Evolutionary conservation across 2,888 invertebrate genomes (phyloP), one percentile per base, ranked within the genome.

Genomic region (Stenurella melanura): DNA sequence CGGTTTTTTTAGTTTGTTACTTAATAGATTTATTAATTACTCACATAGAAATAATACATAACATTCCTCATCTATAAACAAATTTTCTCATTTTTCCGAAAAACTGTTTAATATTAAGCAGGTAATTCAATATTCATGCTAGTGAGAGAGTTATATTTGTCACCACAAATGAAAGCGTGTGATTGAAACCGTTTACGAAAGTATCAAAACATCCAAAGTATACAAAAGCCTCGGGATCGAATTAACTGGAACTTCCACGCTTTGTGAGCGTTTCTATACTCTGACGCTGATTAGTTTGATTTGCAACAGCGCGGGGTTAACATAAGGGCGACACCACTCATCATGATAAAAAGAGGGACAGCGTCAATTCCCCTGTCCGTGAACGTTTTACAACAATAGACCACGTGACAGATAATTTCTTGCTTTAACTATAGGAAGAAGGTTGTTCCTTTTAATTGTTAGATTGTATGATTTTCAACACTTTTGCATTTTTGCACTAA

Each of bases 271-370:
- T 60, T 58, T 68, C 74, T 68, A 60, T 60, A 58, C 64, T 72
- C 73, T 42, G 66, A 79, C 79, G 82, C 82, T 85, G 86, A 87
- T 87, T 86, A 84, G 85, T 85, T 85, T 86, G 85, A 86, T 86
- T 86, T 83, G 84, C 83, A 83, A 84, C 83, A 83, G 84, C 81
- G 84, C 81, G 82, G 85, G 84, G 86, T 84, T 85, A 85, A 85
- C 85, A 83, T 83, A 86, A 87, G 87, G 86, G 86, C 85, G 87
- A 86, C 87, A 74, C 74, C 68, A 74, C 77, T 77, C 77, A 67
- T 77, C 74, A 69, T 58, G 68, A 74, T 68, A 69, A 68, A 68
- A 68, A 30, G 50, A 60, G 42, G 78, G 78, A 73, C 18, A 61
- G 3, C 12, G 70, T 73, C 67, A 71, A 78, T 73, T 78, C 58